Percentiles rank a stretch among this genome's conserved stretches.
Evolutionary conservation across 64 coral and sea anemone genomes (phyloP).

Genomic region (Orbicella faveolata): DNA sequence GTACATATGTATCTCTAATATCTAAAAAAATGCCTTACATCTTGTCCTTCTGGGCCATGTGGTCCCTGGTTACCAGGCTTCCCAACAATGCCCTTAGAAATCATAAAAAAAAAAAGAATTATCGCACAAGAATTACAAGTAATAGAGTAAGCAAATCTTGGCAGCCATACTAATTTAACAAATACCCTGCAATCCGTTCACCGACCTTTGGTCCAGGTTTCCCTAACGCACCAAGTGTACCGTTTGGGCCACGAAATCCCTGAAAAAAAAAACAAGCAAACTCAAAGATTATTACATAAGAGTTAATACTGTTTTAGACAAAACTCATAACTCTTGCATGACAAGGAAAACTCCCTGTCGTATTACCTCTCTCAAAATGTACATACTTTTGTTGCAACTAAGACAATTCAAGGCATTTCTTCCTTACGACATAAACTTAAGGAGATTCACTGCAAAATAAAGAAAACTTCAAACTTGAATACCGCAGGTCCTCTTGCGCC

Average conservation of each 20-base stretch:
- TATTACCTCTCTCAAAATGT: too few relatives aligned
- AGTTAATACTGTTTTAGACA: neutral
- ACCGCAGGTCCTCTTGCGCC: constrained; percentile 32
- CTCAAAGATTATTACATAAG: neutral
- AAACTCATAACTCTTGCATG: too few relatives aligned
- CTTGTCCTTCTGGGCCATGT: constrained; percentile 32
- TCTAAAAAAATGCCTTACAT: constrained; percentile 17
- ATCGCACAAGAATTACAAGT: neutral
- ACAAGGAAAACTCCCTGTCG: too few relatives aligned
- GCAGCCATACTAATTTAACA: neutral
- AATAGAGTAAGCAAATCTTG: neutral
- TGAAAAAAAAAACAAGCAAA: neutral
- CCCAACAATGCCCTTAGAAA: constrained; percentile 42
- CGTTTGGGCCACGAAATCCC: constrained; percentile 36
- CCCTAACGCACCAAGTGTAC: constrained; percentile 26
- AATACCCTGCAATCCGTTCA: neutral
- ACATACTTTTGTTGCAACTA: too few relatives aligned
- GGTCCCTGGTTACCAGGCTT: constrained; percentile 51
- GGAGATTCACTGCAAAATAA: neutral
- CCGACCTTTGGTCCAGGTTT: constrained; percentile 27
- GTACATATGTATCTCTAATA: neutral
- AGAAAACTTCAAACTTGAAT: neutral
- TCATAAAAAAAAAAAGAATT: neutral
- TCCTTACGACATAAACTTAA: too few relatives aligned
- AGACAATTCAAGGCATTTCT: too few relatives aligned